Evolutionary conservation across 2,797 vertebrate species (phyloP).

Genomic region (Enteromius trimaculatus): DNA sequence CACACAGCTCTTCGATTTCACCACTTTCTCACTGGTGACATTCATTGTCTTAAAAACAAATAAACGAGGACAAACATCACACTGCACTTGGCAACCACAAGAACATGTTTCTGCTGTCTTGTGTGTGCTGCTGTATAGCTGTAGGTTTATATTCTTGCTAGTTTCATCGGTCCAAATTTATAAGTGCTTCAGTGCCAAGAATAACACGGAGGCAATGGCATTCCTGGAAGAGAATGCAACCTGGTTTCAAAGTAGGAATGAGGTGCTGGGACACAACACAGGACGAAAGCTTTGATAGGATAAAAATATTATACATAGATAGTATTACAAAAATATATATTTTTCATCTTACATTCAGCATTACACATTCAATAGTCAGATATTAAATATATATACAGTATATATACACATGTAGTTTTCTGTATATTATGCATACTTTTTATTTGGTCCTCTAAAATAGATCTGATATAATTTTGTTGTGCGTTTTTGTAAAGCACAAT

Average conservation of each 20-base stretch:
- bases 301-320: background rate
- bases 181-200: slow-evolving; percentile 36
- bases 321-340: background rate
- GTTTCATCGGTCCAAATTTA: slow-evolving; percentile 11
- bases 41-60: background rate
- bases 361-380: background rate
- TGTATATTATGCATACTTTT: no score
- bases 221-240: slow-evolving; percentile 51
- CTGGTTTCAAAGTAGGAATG: slow-evolving; percentile 3
- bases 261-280: slow-evolving; percentile 24
- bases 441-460: no score
- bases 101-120: background rate
- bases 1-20: background rate
- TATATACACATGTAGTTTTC: no score
- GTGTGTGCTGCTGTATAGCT: background rate
- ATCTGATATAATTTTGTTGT: no score
- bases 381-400: no score
- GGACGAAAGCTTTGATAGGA: background rate
- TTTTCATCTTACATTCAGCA: background rate
- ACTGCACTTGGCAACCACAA: background rate
- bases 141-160: slow-evolving; percentile 11
- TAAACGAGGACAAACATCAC: background rate
- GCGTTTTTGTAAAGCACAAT: no score
- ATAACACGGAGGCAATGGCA: slow-evolving; percentile 43
- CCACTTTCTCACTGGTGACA: background rate